Base-by-base conservation (phyloP, 2,888 invertebrate species). In the Amaurobius ferox region DNA sequence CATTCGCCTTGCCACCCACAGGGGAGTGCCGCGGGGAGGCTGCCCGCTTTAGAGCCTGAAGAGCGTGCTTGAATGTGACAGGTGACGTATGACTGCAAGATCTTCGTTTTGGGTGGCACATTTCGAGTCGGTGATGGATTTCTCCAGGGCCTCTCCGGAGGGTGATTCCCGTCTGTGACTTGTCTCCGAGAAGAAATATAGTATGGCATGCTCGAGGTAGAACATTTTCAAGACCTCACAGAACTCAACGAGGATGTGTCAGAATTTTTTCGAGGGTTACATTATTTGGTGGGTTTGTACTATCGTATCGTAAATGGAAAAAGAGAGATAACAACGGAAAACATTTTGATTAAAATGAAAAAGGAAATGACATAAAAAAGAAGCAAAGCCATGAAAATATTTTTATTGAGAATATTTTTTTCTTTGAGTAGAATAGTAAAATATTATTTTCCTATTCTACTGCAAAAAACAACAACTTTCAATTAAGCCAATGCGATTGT, bases 61-160 rank as follows among this genome's bases (percentile, higher is more conserved):
- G 67, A 67, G 23, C 64, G 48, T 30, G 48, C 74, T 74, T 30
- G 29, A 74, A 23, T 70, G 40, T 83, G 81, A 83, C 83, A 77
- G 26, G 72, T 77, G 72, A 85, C 76, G 77, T 72, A 76, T 72
- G 71, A 66, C 55, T 77, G 64, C 23, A 35, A 55, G 55, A 55
- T n/a, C 39, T 16, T 26, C 73, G 48, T 35, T 87, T 74, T 78
- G 79, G 77, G 77, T 77, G 81, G 77, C 68, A 79, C 72, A 39
- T 83, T 68, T 23, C 16, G 13, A 7, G 23, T 23, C 55, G 19
- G 23, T 55, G 19, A 23, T 23, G 19, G 55, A 23, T 23, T 23
- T 55, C 19, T 23, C 55, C 5, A 23, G 44, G 44, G 44, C 55
- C 55, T 23, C 55, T 55, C 55, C 55, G 11, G 55, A 55, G 55